These are phyloP conservation scores for Chaetodon auriga DNA, from an alignment of 2,113 vertebrate genomes.

Conservation along the genomic window DNA sequence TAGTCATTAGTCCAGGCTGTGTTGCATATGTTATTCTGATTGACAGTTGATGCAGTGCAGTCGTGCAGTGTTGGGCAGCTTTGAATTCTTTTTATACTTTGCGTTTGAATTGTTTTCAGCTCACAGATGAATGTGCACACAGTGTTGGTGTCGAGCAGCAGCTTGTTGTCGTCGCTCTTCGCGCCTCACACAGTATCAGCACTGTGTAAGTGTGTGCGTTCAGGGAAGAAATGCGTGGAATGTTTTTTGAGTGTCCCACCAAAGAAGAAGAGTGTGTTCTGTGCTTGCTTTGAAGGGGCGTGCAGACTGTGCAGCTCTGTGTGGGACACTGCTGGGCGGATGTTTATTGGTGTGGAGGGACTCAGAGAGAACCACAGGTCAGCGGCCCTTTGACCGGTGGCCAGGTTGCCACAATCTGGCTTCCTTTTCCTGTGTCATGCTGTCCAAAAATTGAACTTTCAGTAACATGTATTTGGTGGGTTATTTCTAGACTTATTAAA, in stretches of 20 bases:
- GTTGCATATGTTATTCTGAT: conserved; percentile 41
- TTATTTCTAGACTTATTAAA: conserved; percentile 10
- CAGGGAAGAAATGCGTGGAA: conserved; percentile 59
- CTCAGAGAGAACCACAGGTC: conserved; percentile 53
- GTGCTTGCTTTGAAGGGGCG: conserved; percentile 51
- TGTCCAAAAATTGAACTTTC: conserved; percentile 56
- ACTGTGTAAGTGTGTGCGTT: conserved; percentile 14
- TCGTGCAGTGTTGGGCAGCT: background rate
- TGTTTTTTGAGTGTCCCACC: conserved; percentile 48
- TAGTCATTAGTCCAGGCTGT: conserved; percentile 3
- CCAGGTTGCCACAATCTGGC: conserved; percentile 37
- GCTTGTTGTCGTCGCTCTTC: background rate
- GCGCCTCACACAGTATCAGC: conserved; percentile 1
- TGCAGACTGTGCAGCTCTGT: conserved; percentile 35
- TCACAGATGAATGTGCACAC: background rate
- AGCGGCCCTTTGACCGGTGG: conserved; percentile 21
- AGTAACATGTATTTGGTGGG: background rate
- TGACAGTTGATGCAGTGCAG: conserved; percentile 14
- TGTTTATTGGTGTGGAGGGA: conserved; percentile 66
- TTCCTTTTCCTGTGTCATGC: conserved; percentile 68
- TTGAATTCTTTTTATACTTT: background rate
- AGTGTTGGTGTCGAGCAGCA: background rate
- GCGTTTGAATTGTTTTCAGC: background rate
- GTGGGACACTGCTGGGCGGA: conserved; percentile 53
- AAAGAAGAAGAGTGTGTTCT: conserved; percentile 49